A percentile compares a stretch with the other conserved stretches of the same genome.
phyloP scores from a whole-genome alignment of 2,113 vertebrate genomes.

The Entelurus aequoreus region DNA sequence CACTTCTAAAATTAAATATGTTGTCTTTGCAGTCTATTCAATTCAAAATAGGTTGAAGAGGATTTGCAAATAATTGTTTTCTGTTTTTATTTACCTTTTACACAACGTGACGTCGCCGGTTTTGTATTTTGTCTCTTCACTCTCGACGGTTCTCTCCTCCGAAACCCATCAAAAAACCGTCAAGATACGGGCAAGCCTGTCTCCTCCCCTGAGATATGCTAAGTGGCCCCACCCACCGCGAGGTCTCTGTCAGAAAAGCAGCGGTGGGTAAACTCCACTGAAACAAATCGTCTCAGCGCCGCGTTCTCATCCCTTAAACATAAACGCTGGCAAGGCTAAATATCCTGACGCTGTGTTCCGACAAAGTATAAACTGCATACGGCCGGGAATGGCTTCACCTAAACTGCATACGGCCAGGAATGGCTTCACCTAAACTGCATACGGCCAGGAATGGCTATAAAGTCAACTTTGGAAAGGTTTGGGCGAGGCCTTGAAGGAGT shows the following conservation, averaged over 20 bases:
- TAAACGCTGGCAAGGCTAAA: slow-evolving; percentile 38
- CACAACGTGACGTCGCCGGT: too few relatives aligned
- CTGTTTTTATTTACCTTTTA: too few relatives aligned
- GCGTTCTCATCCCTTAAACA: slow-evolving; percentile 42
- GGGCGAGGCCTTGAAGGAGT: slow-evolving; percentile 6
- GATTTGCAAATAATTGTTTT: too few relatives aligned
- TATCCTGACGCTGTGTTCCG: slow-evolving; percentile 1
- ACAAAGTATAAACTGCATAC: slow-evolving; percentile 44
- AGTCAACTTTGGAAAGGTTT: slow-evolving; percentile 12
- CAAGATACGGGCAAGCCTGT: slow-evolving; percentile 35
- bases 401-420: slow-evolving; percentile 36
- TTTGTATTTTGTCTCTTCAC: neutral
- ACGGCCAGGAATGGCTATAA: slow-evolving; percentile 10
- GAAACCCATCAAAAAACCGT: slow-evolving; percentile 20
- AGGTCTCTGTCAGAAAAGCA: slow-evolving; percentile 33
- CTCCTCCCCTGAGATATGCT: slow-evolving; percentile 38
- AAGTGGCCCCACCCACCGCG: slow-evolving; percentile 32
- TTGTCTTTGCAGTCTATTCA: too few relatives aligned
- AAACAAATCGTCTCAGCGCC: slow-evolving; percentile 33
- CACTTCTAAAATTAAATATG: too few relatives aligned
- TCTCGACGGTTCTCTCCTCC: slow-evolving; percentile 20
- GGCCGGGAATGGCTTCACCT: slow-evolving; percentile 27
- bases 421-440: too few relatives aligned
- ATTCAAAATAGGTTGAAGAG: too few relatives aligned
- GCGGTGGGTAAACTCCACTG: slow-evolving; percentile 42